Conservation (phyloP, 2,113 vertebrate genomes). For the Pseudopipra pipra region DNA sequence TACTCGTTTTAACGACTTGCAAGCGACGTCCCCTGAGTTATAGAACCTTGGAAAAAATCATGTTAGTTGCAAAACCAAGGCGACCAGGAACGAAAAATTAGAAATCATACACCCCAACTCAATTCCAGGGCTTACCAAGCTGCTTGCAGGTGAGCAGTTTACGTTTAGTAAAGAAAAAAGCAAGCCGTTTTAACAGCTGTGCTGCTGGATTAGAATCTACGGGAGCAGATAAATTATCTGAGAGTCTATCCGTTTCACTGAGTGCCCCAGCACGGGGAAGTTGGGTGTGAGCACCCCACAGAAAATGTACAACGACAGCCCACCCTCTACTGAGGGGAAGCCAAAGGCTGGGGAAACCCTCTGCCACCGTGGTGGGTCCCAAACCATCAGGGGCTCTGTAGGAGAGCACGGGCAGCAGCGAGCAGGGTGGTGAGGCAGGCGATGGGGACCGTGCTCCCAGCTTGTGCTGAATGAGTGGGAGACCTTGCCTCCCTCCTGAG, state of each 20-base stretch:
- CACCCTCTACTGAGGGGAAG: too few relatives aligned
- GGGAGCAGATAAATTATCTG: fast-evolving
- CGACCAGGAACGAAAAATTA: neutral
- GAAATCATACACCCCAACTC: fast-evolving
- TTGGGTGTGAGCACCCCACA: fast-evolving
- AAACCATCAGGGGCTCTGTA: fast-evolving
- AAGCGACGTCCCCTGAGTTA: neutral
- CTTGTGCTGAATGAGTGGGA: neutral
- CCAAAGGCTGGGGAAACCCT: fast-evolving
- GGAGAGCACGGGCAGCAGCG: neutral
- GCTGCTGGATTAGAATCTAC: neutral
- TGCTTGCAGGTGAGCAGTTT: neutral
- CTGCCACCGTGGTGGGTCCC: fast-evolving
- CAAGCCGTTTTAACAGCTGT: too few relatives aligned
- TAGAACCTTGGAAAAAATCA: neutral
- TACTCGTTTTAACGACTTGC: neutral
- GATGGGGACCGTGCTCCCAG: fast-evolving
- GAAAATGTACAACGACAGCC: neutral
- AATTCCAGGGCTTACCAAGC: neutral
- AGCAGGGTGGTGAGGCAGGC: neutral
- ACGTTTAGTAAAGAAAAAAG: neutral
- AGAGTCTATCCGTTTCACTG: fast-evolving
- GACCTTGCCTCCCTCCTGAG: too few relatives aligned
- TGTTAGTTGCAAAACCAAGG: neutral
- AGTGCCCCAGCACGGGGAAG: fast-evolving